Evolutionary conservation across 2,888 invertebrate genomes (phyloP), one percentile per base, ranked within the genome.

Genomic region (Entomobrya multifasciata): DNA sequence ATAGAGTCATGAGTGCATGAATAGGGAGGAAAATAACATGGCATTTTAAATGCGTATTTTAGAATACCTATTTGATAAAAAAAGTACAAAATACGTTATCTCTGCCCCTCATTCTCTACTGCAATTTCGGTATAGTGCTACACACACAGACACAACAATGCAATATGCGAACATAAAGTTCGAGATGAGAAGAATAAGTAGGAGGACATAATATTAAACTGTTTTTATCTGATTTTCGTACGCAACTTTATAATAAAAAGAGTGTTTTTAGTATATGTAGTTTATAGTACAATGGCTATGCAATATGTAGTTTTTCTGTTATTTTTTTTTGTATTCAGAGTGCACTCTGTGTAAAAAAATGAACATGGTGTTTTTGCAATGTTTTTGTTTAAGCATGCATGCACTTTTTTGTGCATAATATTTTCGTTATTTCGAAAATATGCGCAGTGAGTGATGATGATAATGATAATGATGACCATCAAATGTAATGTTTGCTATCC

Each of bases 1-100:
- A 41, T 20, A 78, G 30, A 81, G 22, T 57, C 82, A 82, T 55
- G 72, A 82, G 74, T 74, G 60, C 72, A 82, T 74, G 82, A 82
- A 81, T 81, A 22, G 41, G 70, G 41, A 5, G 20, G 41, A 81
- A 82, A 74, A 81, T 52, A 81, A 67, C 60, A 36, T 44, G 20
- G 67, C 17, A 55, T 74, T 36, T 10, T 52, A 17, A n/a, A 17
- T 44, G 67, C 17, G 0, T 60, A 27, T 20, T 15, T 5, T 30
- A 60, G 13, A 6, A 60, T 60, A 27, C 27, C 1, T 13, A 30
- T 13, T 17, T 4, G 20, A 20, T 17, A 4, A 8, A 17, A 55
- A 47, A 47, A 47, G 15, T 47, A 13, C 47, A 27, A 17, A 25
- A 13, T 41, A 65, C 36, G 22, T 60, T 60, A 60, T 60, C 60